These are phyloP conservation scores for Clusia tigrina DNA, from an alignment of 2,888 invertebrate genomes.

Conservation along the genomic window DNA sequence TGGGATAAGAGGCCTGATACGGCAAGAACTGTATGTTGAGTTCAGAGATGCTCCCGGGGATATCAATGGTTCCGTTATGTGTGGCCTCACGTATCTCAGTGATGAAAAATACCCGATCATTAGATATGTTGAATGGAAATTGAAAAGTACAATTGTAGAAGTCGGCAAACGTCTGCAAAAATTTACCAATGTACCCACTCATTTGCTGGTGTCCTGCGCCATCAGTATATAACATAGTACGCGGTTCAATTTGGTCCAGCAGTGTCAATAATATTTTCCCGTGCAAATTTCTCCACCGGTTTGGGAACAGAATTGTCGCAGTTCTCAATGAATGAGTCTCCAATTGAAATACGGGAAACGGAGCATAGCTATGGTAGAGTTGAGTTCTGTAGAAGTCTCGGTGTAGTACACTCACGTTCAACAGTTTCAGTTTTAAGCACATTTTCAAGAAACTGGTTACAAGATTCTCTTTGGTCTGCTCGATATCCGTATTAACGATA, in stretches of 20 bases:
- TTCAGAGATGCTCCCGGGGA: conserved; percentile 21
- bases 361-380: conserved; percentile 37
- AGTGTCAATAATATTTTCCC: conserved; percentile 35
- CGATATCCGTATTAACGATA: conserved; percentile 10
- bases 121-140: conserved; percentile 29
- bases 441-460: conserved; percentile 26
- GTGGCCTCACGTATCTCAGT: conserved; percentile 21
- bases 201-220: conserved; percentile 26
- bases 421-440: conserved; percentile 32
- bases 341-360: conserved; percentile 38
- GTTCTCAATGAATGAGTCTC: neutral
- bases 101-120: conserved; percentile 3
- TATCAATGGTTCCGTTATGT: conserved; percentile 33
- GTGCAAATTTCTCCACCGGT: conserved; percentile 37
- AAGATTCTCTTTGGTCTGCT: neutral
- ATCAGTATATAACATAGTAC: conserved; percentile 38
- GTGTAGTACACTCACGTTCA: conserved; percentile 38
- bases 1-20: conserved; percentile 30
- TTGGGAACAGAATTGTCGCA: conserved; percentile 25
- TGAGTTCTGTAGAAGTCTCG: conserved; percentile 13
- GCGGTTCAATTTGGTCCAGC: conserved; percentile 45
- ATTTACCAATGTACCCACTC: conserved; percentile 39
- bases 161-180: conserved; percentile 40
- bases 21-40: conserved; percentile 18
- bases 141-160: conserved; percentile 41